phyloP scores from a whole-genome alignment of 2,797 vertebrate species.

The Sebastes trivittatus region DNA sequence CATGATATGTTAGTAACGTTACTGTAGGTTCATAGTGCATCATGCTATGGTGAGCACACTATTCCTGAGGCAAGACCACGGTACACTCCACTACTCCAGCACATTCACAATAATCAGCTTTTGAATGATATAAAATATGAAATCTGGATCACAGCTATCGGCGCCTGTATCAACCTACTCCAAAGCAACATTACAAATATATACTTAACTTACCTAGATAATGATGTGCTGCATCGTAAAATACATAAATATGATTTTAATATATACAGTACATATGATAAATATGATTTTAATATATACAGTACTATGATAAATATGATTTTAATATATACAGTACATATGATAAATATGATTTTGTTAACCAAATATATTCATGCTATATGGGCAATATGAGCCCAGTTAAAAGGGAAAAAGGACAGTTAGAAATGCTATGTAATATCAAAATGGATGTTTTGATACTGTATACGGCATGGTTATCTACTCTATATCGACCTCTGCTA shows the following conservation, averaged over 20 bases:
- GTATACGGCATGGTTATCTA: neutral
- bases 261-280: neutral
- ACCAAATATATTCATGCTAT: neutral
- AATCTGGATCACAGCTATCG: conserved; percentile 66
- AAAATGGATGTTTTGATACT: neutral
- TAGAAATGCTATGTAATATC: neutral
- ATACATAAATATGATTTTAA: neutral
- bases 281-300: neutral
- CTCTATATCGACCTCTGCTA: neutral
- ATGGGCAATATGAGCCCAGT: neutral
- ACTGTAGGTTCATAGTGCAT: neutral
- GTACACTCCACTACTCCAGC: conserved; percentile 30
- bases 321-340: neutral
- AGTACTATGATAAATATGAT: neutral
- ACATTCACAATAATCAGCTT: conserved; percentile 68
- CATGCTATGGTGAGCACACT: neutral
- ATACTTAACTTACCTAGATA: neutral
- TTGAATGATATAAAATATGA: conserved; percentile 66
- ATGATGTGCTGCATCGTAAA: neutral
- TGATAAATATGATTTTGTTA: neutral
- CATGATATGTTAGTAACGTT: neutral
- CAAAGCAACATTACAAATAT: neutral
- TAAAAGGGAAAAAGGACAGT: neutral
- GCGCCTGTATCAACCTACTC: neutral
- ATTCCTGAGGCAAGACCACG: neutral